Conservation (phyloP, 2,888 invertebrate genomes). For the Stramonita haemastoma region DNA sequence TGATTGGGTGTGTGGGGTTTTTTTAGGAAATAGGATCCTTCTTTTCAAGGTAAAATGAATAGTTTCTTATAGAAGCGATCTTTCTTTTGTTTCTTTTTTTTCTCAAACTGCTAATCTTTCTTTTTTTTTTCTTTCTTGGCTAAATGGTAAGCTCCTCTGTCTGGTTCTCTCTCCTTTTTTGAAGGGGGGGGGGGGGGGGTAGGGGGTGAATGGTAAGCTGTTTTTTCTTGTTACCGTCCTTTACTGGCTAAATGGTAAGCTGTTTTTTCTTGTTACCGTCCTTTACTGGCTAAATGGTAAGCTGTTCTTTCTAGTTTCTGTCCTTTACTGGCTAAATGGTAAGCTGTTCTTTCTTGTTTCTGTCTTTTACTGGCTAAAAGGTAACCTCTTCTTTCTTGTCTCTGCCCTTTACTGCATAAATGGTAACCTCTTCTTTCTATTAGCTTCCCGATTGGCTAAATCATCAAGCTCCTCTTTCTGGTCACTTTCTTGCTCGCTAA, state of each 20-base stretch:
- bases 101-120: not conserved
- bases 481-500: no score
- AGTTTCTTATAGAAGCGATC: not conserved
- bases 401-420: no score
- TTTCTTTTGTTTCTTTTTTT: not conserved
- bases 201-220: no score
- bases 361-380: not conserved
- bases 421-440: no score
- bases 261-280: not conserved
- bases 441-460: no score
- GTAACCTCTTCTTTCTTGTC: not conserved
- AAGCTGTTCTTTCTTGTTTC: not conserved
- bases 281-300: not conserved
- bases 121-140: not conserved
- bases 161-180: not conserved
- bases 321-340: not conserved
- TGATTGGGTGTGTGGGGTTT: not conserved
- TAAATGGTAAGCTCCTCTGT: no score
- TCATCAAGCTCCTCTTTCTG: no score
- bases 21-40: not conserved
- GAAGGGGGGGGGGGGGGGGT: no score
- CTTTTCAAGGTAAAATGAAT: not conserved
- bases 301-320: not conserved
- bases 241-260: not conserved
- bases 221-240: no score